Percentiles rank a stretch among this genome's conserved stretches.
Evolutionary conservation across 2,888 invertebrate genomes (phyloP).

Genomic region (Neelides folsomi): DNA sequence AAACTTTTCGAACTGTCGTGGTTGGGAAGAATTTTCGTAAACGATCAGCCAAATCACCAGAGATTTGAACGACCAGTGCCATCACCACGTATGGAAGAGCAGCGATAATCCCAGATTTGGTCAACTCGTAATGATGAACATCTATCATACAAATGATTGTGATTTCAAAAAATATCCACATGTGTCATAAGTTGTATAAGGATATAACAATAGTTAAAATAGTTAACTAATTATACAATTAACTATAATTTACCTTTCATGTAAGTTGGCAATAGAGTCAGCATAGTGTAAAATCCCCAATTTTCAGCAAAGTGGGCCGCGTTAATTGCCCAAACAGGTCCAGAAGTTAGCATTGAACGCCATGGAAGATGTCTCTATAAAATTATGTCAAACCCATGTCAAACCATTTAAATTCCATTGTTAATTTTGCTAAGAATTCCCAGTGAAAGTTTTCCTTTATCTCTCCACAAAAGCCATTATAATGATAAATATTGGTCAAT

Average conservation of each 20-base stretch:
- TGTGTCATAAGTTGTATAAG: no score
- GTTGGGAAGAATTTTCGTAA: constrained; percentile 51
- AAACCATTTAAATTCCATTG: no score
- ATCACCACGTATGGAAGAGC: constrained; percentile 80
- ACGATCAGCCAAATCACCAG: constrained; percentile 74
- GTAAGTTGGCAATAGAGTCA: constrained; percentile 70
- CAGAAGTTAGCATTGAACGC: constrained; percentile 58
- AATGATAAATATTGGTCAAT: no score
- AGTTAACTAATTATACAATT: no score
- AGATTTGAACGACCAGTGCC: constrained; percentile 63
- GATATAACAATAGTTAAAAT: no score
- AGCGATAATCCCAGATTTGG: constrained; percentile 67
- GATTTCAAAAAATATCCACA: no score
- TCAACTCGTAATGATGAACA: constrained; percentile 42
- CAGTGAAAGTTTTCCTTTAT: no score
- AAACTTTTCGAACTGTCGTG: constrained; percentile 56
- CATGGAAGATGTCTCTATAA: constrained; percentile 46
- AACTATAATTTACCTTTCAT: constrained; percentile 51
- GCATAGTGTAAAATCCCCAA: constrained; percentile 77
- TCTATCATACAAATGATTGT: no score
- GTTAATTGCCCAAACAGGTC: constrained; percentile 70
- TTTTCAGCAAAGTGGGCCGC: constrained; percentile 75
- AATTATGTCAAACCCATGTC: not conserved
- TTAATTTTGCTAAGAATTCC: no score
- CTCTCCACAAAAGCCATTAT: no score